Evolutionary conservation across 2,113 vertebrate genomes (phyloP).

Genomic region (Syrmaticus mikado): DNA sequence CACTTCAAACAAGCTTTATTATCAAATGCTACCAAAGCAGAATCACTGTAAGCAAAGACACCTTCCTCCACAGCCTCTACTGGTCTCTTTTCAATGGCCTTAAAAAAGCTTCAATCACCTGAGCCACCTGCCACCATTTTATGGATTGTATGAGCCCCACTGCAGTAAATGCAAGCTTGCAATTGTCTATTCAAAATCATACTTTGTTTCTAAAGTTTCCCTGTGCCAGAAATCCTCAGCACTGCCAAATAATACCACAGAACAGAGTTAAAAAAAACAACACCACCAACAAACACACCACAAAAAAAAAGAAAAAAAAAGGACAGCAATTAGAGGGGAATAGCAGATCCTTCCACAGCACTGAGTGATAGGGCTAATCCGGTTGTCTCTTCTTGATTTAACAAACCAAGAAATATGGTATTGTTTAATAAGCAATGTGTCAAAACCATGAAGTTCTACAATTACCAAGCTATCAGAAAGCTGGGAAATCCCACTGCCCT

Average conservation of each 20-base stretch:
- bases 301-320: background rate
- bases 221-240: constrained; percentile 4
- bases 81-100: constrained; percentile 8
- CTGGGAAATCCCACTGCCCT: constrained; percentile 37
- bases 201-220: background rate
- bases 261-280: background rate
- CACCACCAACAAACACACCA: background rate
- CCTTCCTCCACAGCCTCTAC: constrained; percentile 18
- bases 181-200: constrained; percentile 9
- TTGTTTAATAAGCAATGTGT: background rate
- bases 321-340: background rate
- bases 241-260: background rate
- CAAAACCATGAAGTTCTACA: background rate
- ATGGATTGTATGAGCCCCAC: background rate
- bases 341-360: background rate
- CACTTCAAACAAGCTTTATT: background rate
- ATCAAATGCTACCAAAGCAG: constrained; percentile 12
- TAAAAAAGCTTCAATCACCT: constrained; percentile 43
- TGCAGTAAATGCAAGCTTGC: constrained; percentile 13
- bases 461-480: constrained; percentile 14
- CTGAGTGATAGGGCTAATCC: background rate
- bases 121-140: constrained; percentile 59
- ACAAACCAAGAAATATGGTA: background rate
- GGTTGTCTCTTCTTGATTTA: background rate
- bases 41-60: constrained; percentile 38